Evolutionary conservation across 1,140 invertebrate genomes (phyloP), one percentile per base, ranked within the genome.

Genomic region (Paracyclopina nana): DNA sequence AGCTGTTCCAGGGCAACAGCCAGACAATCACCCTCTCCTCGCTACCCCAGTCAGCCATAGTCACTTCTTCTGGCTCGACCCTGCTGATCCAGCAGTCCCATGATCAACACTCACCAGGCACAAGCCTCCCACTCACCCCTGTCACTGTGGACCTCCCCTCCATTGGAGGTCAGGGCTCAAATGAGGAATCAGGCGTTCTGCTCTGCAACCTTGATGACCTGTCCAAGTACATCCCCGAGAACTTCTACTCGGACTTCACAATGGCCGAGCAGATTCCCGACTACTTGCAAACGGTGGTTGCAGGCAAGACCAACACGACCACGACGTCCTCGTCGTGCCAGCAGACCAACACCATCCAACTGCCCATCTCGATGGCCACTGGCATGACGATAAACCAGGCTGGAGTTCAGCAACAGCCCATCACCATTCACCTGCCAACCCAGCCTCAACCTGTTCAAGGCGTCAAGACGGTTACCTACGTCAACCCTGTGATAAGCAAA

Each of bases 381-480:
- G n/a, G n/a, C n/a, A n/a, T n/a, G n/a, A n/a, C n/a, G n/a, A n/a
- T n/a, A n/a, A n/a, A n/a, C n/a, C n/a, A n/a, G n/a, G n/a, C n/a
- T n/a, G n/a, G n/a, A n/a, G n/a, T n/a, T n/a, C n/a, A n/a, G n/a
- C n/a, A n/a, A n/a, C n/a, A n/a, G n/a, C 42, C 42, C 24, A 44
- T 24, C n/a, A 24, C 24, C 24, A 44, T 44, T 20, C 42, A 44
- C n/a, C 42, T 44, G 12, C 42, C 42, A 20, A 44, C 42, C 24
- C 42, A 44, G 24, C 42, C 42, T 24, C 42, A 44, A 22, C 42
- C 42, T 20, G 14, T n/a, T 18, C 42, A 44, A 44, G 42, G 14
- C 24, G 24, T 44, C 16, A 44, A 44, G 24, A 20, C 42, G 4
- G n/a, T 44, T 14, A 44, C 42, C 24, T 44, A 44, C 24, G 42